Base-by-base conservation (phyloP, 2,113 vertebrate species). In the Heterotilapia buettikoferi region DNA sequence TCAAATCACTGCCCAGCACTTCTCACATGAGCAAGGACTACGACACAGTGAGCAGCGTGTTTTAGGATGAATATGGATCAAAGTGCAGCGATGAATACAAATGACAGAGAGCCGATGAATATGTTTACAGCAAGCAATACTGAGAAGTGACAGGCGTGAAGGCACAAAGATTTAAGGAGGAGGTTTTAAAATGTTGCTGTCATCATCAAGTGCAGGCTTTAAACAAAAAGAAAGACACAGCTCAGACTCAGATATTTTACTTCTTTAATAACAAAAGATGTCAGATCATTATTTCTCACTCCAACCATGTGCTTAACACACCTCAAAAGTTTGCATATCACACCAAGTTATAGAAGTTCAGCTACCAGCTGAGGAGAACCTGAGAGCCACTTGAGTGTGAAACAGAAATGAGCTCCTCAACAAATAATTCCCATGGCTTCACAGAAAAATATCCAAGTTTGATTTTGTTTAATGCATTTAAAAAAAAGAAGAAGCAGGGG, bases 1-100 rank as follows among this genome's bases (percentile, higher is more conserved):
- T 97, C 19, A 97, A 96, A 93, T 92, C 98, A 0, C 92, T 97
- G 90, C 97, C 97, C 0, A 96, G 97, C 43, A 89, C 89, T 9
- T 87, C 94, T 9, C 97, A 96, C 2, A 83, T 90, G 66, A 92
- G 90, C 4, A 95, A 96, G 80, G 97, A 97, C 71, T 96, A 94
- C 12, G 93, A 95, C 90, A 94, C 94, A 4, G 92, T 95, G 83
- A 97, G 96, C 90, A 97, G 97, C 0, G 86, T 96, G 82, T 93
- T 97, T 73, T 97, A 0, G 6, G 66, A 84, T 43, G 56, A 87
- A 82, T 84, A 83, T 10, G 80, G 47, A 87, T 54, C 29, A 86
- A 57, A 31, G 7, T 33, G 43, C 29, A 80, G 5, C 21, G 3
- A 2, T 47, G 80, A 85, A 87, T 88, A 78, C 21, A 82, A 84